phyloP scores from a whole-genome alignment of 92 coral and sea anemone genomes.

The Pocillopora grandis region DNA sequence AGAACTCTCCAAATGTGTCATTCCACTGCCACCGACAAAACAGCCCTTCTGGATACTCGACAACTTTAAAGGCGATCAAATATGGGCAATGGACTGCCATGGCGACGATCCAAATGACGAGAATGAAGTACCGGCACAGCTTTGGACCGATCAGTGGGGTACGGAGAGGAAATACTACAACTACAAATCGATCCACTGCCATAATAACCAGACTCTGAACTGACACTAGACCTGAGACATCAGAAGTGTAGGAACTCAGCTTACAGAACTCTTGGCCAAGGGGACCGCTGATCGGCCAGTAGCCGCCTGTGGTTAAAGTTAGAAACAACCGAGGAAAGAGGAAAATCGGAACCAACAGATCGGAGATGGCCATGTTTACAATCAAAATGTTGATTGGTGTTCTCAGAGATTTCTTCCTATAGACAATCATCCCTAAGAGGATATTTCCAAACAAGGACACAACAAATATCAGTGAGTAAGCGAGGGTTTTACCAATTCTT shows the following conservation, averaged over 20 bases:
- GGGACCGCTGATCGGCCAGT: neutral
- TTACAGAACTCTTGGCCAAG: neutral
- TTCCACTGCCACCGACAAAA: neutral
- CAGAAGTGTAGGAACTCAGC: neutral
- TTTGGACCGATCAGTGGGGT: neutral
- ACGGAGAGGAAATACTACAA: neutral
- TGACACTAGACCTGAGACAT: neutral
- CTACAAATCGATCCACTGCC: conserved; percentile 5
- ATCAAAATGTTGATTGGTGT: too few species aligned
- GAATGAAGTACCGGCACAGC: neutral
- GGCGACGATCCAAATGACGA: neutral
- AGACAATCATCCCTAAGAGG: too few species aligned
- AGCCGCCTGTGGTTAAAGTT: neutral
- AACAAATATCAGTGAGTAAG: neutral
- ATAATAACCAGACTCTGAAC: neutral
- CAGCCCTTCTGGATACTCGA: neutral
- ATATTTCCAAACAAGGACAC: neutral
- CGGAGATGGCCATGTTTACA: too few species aligned
- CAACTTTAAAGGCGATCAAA: neutral
- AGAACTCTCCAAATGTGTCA: too few species aligned
- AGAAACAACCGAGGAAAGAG: too few species aligned
- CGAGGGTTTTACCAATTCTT: neutral
- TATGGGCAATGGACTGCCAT: neutral
- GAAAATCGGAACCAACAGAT: too few species aligned
- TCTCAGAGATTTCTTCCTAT: too few species aligned